Percentiles rank a stretch among this genome's conserved stretches.
These are phyloP conservation scores for Ursus arctos DNA, from an alignment of 2,113 vertebrate species.

Conservation along the genomic window DNA sequence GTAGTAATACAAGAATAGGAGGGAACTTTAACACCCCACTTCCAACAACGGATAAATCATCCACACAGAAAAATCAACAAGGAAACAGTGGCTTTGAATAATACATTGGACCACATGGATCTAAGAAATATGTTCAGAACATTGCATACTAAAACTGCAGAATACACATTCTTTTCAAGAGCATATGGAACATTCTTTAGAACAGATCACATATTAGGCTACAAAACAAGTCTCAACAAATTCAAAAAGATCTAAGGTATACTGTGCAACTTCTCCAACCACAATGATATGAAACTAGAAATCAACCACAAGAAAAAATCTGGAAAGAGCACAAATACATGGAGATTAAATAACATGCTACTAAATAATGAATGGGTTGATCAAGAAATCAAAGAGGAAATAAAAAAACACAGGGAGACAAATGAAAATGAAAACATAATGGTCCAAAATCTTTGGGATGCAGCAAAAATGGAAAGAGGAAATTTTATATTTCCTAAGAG, in stretches of 20 bases:
- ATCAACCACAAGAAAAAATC: not conserved
- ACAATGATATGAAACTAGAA: not conserved
- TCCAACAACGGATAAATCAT: not conserved
- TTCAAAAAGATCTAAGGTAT: not conserved
- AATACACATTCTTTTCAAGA: not conserved
- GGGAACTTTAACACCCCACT: not conserved
- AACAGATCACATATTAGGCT: not conserved
- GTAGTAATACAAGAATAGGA: not conserved
- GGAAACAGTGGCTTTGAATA: not conserved
- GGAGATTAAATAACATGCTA: not conserved
- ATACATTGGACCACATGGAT: not conserved
- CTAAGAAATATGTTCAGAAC: not conserved
- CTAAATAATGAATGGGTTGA: not conserved
- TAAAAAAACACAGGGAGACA: not conserved
- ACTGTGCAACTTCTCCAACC: not conserved
- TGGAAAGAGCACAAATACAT: not conserved
- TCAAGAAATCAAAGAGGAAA: not conserved
- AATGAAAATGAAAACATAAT: not conserved
- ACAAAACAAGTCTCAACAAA: not conserved
- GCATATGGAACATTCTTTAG: not conserved
- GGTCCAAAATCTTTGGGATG: not conserved
- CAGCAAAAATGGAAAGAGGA: not conserved
- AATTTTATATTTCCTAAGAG: not conserved
- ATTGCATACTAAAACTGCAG: not conserved
- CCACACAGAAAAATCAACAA: not conserved